Base-by-base conservation (phyloP, 1,140 invertebrate species). In the Hyles euphorbiae region DNA sequence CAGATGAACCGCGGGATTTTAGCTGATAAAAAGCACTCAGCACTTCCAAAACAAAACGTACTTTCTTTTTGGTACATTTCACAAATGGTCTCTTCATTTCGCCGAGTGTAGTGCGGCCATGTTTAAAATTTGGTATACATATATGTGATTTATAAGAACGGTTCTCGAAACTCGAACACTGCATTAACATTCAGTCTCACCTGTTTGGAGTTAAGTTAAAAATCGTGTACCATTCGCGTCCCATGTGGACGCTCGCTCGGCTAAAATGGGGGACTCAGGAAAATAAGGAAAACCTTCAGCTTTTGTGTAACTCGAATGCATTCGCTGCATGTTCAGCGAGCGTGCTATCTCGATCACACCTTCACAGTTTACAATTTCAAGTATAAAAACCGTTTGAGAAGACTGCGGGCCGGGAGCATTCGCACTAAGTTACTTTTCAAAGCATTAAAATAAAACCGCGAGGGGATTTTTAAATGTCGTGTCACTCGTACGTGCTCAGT, bases 171-270 rank as follows among this genome's bases (percentile, higher is more conserved):
- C 60, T 56, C 52, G 62, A 60, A 61, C 47, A 71, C 55, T 77
- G 74, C 76, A 82, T 76, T 81, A 83, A 77, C 78, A 73, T 65
- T 62, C 68, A 60, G 60, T 58, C 70, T 69, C 74, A 81, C 78
- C 82, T 84, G 77, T 70, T 65, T 65, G 61, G 52, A 65, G 72
- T 59, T 87, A 87, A 87, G 84, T 87, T 83, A 84, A 83, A 87
- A 87, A 78, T 79, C 82, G 62, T 87, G 84, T 87, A 80, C 68
- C 66, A 56, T 57, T 70, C 61, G 52, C 63, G 70, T 81, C 73
- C 76, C 76, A 63, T 75, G 72, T 72, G 78, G 68, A 73, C 72
- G 74, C 63, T 61, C 61, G 68, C 53, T 61, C 55, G 58, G 50
- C 69, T 72, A 80, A 77, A 75, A 81, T 76, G 66, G 65, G 63